phyloP scores from a whole-genome alignment of 1,140 invertebrate species.

The Drosophila sp. region DNA sequence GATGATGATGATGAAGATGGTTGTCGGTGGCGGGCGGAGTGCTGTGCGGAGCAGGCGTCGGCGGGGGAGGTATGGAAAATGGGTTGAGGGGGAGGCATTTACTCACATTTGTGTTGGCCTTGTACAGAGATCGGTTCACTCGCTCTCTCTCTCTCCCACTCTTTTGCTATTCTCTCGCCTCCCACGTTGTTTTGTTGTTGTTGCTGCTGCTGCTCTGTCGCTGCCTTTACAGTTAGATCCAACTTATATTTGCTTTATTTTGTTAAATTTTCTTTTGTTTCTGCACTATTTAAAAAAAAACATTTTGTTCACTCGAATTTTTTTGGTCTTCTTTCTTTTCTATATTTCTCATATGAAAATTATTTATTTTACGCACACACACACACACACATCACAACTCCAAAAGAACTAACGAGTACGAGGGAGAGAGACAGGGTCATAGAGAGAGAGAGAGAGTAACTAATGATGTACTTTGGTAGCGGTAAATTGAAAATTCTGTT shows the following conservation, averaged over 20 bases:
- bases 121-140: slow-evolving; percentile 18
- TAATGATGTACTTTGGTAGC: slow-evolving; percentile 54
- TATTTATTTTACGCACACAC: slow-evolving; percentile 45
- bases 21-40: neutral
- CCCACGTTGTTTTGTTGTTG: slow-evolving; percentile 59
- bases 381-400: slow-evolving; percentile 14
- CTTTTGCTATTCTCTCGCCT: slow-evolving; percentile 44
- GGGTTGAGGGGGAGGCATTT: slow-evolving; percentile 7
- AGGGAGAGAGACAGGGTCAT: slow-evolving; percentile 3
- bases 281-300: slow-evolving; percentile 35
- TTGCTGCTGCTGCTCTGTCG: slow-evolving; percentile 23
- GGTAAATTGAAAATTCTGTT: slow-evolving; percentile 47
- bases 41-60: neutral
- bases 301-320: neutral
- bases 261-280: slow-evolving; percentile 35
- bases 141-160: slow-evolving; percentile 17
- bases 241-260: slow-evolving; percentile 34
- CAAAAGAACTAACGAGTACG: neutral
- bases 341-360: slow-evolving; percentile 44
- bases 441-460: slow-evolving; percentile 39
- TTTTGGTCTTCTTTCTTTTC: slow-evolving; percentile 32
- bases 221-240: slow-evolving; percentile 52
- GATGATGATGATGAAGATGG: slow-evolving; percentile 2
- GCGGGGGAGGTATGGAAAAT: neutral
- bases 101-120: slow-evolving; percentile 23